Evolutionary conservation across 1,140 invertebrate species (phyloP).

Genomic region (Megathymus violae): DNA sequence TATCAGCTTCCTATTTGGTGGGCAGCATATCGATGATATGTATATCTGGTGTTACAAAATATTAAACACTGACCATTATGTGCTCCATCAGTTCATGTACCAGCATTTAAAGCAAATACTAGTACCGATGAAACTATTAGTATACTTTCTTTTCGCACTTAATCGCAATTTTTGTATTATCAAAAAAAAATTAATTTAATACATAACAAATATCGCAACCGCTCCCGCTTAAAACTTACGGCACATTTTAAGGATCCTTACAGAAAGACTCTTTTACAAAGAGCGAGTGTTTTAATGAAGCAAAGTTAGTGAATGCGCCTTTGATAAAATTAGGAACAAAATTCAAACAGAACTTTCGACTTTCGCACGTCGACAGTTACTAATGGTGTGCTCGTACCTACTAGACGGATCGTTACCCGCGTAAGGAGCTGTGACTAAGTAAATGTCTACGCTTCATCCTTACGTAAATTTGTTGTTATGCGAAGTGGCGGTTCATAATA

Average conservation of each 20-base stretch:
- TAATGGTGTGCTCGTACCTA: slow-evolving; percentile 11
- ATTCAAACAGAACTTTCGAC: slow-evolving; percentile 47
- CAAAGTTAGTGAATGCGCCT: slow-evolving; percentile 50
- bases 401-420: slow-evolving; percentile 19
- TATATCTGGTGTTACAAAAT: no score
- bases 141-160: no score
- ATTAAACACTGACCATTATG: no score
- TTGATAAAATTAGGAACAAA: slow-evolving; percentile 53
- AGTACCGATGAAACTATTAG: no score
- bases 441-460: slow-evolving; percentile 18
- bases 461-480: no score
- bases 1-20: no score
- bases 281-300: slow-evolving; percentile 61
- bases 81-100: no score
- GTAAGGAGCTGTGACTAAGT: slow-evolving; percentile 21
- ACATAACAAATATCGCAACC: background rate
- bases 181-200: no score
- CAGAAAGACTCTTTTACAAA: slow-evolving; percentile 49
- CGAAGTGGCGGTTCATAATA: no score
- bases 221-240: slow-evolving; percentile 33
- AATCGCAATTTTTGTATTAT: no score
- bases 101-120: no score
- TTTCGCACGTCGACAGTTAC: slow-evolving; percentile 43
- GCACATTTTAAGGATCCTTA: slow-evolving; percentile 43
- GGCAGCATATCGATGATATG: no score